These are phyloP conservation scores for Petrolisthes manimaculis DNA, from an alignment of 2,888 invertebrate species.

Conservation along the genomic window DNA sequence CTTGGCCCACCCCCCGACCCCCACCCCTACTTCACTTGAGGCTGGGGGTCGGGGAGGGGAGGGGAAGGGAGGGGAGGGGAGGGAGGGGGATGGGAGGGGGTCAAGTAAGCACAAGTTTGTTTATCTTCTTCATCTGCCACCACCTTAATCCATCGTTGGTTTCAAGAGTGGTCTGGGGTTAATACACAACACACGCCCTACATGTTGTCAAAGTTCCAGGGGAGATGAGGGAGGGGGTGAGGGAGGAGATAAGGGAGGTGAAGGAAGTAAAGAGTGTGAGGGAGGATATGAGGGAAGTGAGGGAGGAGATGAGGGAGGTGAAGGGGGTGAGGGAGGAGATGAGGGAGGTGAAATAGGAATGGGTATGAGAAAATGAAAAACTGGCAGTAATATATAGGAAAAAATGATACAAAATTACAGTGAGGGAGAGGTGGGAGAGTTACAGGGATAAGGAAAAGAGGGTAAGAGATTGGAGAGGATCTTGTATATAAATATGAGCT, in stretches of 20 bases:
- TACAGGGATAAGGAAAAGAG: neutral
- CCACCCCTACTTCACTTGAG: too few relatives aligned
- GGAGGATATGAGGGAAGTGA: neutral
- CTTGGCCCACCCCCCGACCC: neutral
- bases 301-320: neutral
- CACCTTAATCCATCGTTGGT: too few relatives aligned
- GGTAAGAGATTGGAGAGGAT: neutral
- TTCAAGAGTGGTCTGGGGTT: too few relatives aligned
- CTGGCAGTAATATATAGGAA: too few relatives aligned
- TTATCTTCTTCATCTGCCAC: too few relatives aligned
- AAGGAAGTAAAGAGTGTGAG: too few relatives aligned
- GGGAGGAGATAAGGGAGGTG: too few relatives aligned
- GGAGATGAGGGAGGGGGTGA: neutral
- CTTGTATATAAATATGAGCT: neutral
- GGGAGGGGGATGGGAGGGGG: neutral
- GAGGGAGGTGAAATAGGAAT: neutral
- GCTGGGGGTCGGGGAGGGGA: neutral
- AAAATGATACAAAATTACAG: too few relatives aligned
- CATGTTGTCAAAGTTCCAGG: neutral
- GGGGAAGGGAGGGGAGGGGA: neutral
- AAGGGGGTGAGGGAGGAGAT: neutral
- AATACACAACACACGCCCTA: neutral
- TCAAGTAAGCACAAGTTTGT: too few relatives aligned
- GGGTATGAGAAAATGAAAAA: too few relatives aligned
- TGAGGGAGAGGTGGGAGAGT: neutral